phyloP scores from a whole-genome alignment of 2,113 vertebrate genomes.

The Irena cyanogastra region DNA sequence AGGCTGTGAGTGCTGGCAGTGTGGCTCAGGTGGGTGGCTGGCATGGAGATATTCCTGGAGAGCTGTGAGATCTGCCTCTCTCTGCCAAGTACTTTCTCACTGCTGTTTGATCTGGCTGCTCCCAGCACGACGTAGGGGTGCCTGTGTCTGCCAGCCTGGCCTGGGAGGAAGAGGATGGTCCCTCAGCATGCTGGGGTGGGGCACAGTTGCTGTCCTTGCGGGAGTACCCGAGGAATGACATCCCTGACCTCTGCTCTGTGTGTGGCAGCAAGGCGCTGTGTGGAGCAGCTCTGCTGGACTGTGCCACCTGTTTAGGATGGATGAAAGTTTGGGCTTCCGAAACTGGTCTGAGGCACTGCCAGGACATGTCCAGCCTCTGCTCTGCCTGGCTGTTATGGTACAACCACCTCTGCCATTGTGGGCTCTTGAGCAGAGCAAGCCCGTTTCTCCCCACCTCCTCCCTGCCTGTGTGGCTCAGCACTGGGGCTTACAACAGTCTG shows the following conservation, averaged over 20 bases:
- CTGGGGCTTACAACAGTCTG: not conserved
- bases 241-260: fast-evolving
- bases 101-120: not conserved
- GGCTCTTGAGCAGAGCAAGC: not conserved
- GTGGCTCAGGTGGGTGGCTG: slow-evolving; percentile 11
- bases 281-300: not conserved
- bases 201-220: not conserved
- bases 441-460: not conserved
- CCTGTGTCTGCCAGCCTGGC: not conserved
- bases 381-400: not conserved
- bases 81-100: not conserved
- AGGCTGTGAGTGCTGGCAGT: not conserved
- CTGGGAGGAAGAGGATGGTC: not conserved
- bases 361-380: not conserved
- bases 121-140: not conserved
- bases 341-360: not conserved
- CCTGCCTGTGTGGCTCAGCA: not conserved
- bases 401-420: not conserved
- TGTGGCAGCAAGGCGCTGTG: not conserved
- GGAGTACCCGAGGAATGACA: not conserved
- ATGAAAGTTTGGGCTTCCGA: not conserved
- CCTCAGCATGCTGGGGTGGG: not conserved
- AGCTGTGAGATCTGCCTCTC: not conserved
- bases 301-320: not conserved
- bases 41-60: not conserved